Evolutionary conservation across 1,140 invertebrate species (phyloP), one percentile per base, ranked within the genome.

Genomic region (Zaprionus inermis): DNA sequence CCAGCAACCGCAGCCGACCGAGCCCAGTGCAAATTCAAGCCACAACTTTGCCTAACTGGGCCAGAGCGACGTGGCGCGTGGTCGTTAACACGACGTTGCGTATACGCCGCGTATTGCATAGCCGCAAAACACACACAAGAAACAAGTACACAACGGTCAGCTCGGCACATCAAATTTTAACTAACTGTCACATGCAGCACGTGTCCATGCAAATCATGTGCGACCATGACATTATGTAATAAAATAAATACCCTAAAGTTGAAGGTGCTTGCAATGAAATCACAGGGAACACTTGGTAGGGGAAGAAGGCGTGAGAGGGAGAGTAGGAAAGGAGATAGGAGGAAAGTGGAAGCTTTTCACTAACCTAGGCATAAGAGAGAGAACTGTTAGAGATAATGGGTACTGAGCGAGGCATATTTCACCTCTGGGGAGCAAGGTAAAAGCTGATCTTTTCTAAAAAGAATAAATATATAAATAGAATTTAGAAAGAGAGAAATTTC

Each of bases 31-130:
- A n/a, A 28, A 16, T 16, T 44, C 38, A 24, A 44, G 38, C 28
- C 60, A 49, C 24, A 36, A 24, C 24, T 68, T 32, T 58, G 44
- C 38, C 66, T 49, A 66, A 66, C 68, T 67, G 16, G 44, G 63
- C 28, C 64, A 72, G 36, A 56, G 51, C 12, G 16, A 44, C n/a
- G 38, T n/a, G n/a, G n/a, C 38, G 6, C 38, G 28, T 38, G 54
- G 56, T 67, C 49, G 51, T 49, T 49, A 44, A 63, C 28, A 28
- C 58, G 38, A 64, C 61, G 49, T 75, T 75, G 36, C 59, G 55
- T 60, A 71, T 75, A 75, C 72, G 72, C 58, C 66, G 10, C 20
- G 56, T 46, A 18, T 28, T n/a, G n/a, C n/a, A n/a, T n/a, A n/a
- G n/a, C n/a, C n/a, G n/a, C n/a, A n/a, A n/a, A n/a, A n/a, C n/a